Evolutionary conservation across 2,888 invertebrate species (phyloP), one percentile per base, ranked within the genome.

Genomic region (Linyphia triangularis): DNA sequence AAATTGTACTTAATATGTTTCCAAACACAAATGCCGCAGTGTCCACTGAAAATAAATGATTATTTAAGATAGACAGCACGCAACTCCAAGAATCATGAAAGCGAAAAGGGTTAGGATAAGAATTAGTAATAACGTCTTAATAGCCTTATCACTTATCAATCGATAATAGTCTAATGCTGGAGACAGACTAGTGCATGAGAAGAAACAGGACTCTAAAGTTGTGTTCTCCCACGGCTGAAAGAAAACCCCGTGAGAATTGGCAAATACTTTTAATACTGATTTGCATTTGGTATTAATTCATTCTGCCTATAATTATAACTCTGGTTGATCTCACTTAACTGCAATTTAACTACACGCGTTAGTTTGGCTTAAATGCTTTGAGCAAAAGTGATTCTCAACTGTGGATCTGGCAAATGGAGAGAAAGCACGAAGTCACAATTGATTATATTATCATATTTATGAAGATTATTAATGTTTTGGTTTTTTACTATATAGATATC

Each of bases 1-100:
- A 77, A 77, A 77, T 77, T 77, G 63, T 77, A 37, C 77, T 63
- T 77, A 77, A 77, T 77, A 77, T 77, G 61, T 77, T 73, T 57
- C 19, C 9, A 63, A 81, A 81, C 51, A 37, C 59, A 81, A 81
- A 69, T 69, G 69, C 28, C 30, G 37, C 81, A 69, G 30, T 81
- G 81, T 81, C 67, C 33, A 67, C 57, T 28, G 33, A 30, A 67
- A 81, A 69, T 33, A 24, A 81, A 67, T 81, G 81, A 81, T 78
- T 69, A 81, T 81, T 43, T 33, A 33, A 30, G 57, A 69, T 69
- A 13, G 51, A 13, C n/a, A 19, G 37, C 81, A 81, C 81, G 81
- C 81, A 81, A 69, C 57, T 69, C n/a, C 57, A 69, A 6, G 51
- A 43, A 22, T 51, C 59, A 16, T 57, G 67, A 43, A 69, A 69